Percentiles rank a stretch among this genome's conserved stretches.
These are phyloP conservation scores for Paedocypris sp. DNA, from an alignment of 2,113 vertebrate genomes.

Conservation along the genomic window DNA sequence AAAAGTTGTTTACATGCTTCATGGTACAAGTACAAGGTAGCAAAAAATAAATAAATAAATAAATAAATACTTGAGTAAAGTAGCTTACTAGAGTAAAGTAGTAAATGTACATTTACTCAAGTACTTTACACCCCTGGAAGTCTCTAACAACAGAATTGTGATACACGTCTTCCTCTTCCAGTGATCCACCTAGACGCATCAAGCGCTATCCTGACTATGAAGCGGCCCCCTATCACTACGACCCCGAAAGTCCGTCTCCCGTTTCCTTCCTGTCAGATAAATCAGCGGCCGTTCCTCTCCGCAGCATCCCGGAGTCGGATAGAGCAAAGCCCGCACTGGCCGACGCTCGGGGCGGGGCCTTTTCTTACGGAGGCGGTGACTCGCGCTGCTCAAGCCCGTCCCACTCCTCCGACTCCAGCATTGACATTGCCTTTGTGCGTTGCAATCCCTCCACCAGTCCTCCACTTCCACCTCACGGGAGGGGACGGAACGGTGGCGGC, in stretches of 20 bases:
- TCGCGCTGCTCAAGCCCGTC: slow-evolving; percentile 73
- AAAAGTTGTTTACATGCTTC: too few relatives aligned
- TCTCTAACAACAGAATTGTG: too few relatives aligned
- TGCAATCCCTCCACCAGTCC: slow-evolving; percentile 33
- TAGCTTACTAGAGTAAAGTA: too few relatives aligned
- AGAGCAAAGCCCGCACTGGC: slow-evolving; percentile 58
- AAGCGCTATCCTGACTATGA: slow-evolving; percentile 72
- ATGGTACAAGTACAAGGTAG: too few relatives aligned
- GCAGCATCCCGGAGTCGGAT: slow-evolving; percentile 78
- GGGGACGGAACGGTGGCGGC: slow-evolving; percentile 46
- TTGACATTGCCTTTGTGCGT: slow-evolving; percentile 84
- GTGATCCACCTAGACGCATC: slow-evolving; percentile 70
- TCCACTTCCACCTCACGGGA: slow-evolving; percentile 21
- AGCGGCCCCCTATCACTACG: slow-evolving; percentile 60
- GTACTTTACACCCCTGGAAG: not conserved
- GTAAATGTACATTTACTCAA: too few relatives aligned
- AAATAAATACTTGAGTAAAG: too few relatives aligned
- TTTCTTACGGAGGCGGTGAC: slow-evolving; percentile 59
- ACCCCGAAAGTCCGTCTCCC: slow-evolving; percentile 57
- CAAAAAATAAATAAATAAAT: too few relatives aligned
- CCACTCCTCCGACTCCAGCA: slow-evolving; percentile 83
- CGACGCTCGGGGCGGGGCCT: slow-evolving; percentile 56
- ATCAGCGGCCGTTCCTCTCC: slow-evolving; percentile 56
- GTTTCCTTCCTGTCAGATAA: slow-evolving; percentile 58
- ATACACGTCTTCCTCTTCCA: slow-evolving; percentile 23